A percentile compares a stretch with the other conserved stretches of the same genome.
phyloP scores from a whole-genome alignment of 2,888 invertebrate species.

The Temnothorax unifasciatus region DNA sequence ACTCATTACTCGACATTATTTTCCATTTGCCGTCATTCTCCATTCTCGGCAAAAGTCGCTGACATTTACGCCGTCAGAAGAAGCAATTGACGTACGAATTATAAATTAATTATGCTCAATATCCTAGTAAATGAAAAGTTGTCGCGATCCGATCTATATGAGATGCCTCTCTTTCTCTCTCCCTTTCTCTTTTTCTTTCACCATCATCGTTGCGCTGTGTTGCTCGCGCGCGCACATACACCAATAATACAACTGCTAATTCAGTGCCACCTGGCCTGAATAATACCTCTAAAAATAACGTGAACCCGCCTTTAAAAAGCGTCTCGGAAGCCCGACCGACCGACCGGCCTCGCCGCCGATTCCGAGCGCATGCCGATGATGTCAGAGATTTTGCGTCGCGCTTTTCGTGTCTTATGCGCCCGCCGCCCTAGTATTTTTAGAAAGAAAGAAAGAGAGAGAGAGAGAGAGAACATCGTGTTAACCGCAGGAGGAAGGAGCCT shows the following conservation, averaged over 20 bases:
- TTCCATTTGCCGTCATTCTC: constrained; percentile 26
- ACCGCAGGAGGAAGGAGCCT: neutral
- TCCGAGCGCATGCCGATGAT: constrained; percentile 63
- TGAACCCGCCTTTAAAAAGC: constrained; percentile 70
- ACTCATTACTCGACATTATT: neutral
- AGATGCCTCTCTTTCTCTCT: constrained; percentile 20
- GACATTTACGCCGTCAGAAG: neutral
- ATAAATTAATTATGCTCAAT: constrained; percentile 38
- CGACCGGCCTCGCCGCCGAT: constrained; percentile 31
- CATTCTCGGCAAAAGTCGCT: neutral
- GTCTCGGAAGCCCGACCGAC: constrained; percentile 61
- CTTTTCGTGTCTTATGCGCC: constrained; percentile 5
- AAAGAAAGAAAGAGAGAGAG: constrained; percentile 5
- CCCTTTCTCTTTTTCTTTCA: constrained; percentile 30
- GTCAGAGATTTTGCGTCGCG: constrained; percentile 47
- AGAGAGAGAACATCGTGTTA: neutral
- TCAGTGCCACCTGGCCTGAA: constrained; percentile 84
- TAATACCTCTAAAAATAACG: constrained; percentile 82
- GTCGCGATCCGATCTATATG: constrained; percentile 31
- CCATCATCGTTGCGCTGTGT: constrained; percentile 64
- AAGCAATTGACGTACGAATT: constrained; percentile 31
- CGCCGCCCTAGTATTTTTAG: constrained; percentile 23
- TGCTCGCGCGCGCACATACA: constrained; percentile 50
- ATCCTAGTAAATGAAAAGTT: neutral
- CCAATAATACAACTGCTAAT: constrained; percentile 81